Evolutionary conservation across 92 coral and sea anemone species (phyloP).

Genomic region (Hydrozoanthus gracilis): DNA sequence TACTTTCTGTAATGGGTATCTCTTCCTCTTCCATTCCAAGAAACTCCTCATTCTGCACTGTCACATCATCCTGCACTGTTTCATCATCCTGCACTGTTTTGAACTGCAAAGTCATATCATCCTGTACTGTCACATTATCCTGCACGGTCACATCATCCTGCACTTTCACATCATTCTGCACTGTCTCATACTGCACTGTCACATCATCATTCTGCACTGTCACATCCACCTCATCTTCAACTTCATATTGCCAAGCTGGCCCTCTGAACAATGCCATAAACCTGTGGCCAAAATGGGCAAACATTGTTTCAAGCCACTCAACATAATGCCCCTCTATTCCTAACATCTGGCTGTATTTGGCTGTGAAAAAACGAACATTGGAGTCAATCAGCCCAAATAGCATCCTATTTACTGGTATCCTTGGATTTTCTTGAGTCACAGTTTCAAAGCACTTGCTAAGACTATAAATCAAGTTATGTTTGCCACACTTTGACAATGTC

Average conservation of each 20-base stretch:
- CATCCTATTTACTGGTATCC: constrained; percentile 63
- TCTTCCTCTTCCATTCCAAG: too few species aligned
- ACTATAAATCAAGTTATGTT: constrained; percentile 40
- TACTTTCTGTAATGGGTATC: too few species aligned
- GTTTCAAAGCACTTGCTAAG: constrained; percentile 47
- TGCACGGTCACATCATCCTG: too few species aligned
- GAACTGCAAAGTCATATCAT: too few species aligned
- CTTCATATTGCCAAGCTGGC: constrained; percentile 68
- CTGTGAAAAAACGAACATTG: constrained; percentile 62
- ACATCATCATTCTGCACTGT: constrained; percentile 12
- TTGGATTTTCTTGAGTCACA: not conserved
- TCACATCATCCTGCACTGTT: too few species aligned
- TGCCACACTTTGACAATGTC: constrained; percentile 36
- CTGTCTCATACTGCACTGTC: too few species aligned
- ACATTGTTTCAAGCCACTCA: constrained; percentile 65
- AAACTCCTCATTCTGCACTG: too few species aligned
- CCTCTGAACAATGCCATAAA: constrained; percentile 60
- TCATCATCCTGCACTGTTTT: too few species aligned
- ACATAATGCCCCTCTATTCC: constrained; percentile 71
- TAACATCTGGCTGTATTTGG: constrained; percentile 52
- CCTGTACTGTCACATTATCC: too few species aligned
- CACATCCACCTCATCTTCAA: not conserved
- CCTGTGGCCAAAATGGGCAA: constrained; percentile 76
- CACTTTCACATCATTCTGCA: too few species aligned
- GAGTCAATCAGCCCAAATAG: constrained; percentile 70